Conservation (phyloP, 53 echinoderm and acorn worm genomes). For the Apostichopus leukothele region DNA sequence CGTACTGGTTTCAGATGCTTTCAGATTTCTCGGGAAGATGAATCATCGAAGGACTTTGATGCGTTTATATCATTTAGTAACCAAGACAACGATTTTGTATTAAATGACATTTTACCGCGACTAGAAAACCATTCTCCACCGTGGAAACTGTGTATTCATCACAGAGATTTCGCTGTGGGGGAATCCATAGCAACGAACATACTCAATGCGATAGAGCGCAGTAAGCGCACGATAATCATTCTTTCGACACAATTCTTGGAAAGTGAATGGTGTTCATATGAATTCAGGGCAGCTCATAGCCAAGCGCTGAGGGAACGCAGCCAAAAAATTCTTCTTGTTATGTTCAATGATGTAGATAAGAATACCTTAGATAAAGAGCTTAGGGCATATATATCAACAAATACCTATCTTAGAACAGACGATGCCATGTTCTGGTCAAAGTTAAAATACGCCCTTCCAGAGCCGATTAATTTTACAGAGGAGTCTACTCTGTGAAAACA, state of each 20-base stretch:
- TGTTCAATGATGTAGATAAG: slow-evolving; percentile 54
- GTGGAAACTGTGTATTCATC: slow-evolving; percentile 64
- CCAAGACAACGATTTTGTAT: slow-evolving; percentile 58
- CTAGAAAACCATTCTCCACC: slow-evolving; percentile 64
- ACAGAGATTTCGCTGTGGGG: slow-evolving; percentile 73
- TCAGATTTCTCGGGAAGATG: slow-evolving; percentile 3
- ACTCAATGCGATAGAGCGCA: slow-evolving; percentile 62
- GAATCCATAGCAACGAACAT: slow-evolving; percentile 72
- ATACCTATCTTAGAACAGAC: slow-evolving; percentile 63
- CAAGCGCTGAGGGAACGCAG: slow-evolving; percentile 62
- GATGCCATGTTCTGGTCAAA: slow-evolving; percentile 73
- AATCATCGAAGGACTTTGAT: slow-evolving; percentile 43
- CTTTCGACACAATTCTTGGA: slow-evolving; percentile 61
- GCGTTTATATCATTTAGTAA: slow-evolving; percentile 74
- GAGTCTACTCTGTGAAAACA: no score
- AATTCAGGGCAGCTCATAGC: slow-evolving; percentile 65
- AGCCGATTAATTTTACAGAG: slow-evolving; percentile 10
- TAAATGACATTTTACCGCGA: slow-evolving; percentile 55
- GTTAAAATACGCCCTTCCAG: slow-evolving; percentile 63
- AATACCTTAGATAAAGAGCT: slow-evolving; percentile 61
- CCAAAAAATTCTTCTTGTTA: slow-evolving; percentile 56
- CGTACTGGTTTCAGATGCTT: slow-evolving; percentile 35
- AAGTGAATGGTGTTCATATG: slow-evolving; percentile 80
- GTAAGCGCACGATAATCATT: slow-evolving; percentile 61
- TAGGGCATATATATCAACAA: slow-evolving; percentile 61